Conservation (phyloP, 2,888 invertebrate genomes). For the Hydropsyche betteni region DNA sequence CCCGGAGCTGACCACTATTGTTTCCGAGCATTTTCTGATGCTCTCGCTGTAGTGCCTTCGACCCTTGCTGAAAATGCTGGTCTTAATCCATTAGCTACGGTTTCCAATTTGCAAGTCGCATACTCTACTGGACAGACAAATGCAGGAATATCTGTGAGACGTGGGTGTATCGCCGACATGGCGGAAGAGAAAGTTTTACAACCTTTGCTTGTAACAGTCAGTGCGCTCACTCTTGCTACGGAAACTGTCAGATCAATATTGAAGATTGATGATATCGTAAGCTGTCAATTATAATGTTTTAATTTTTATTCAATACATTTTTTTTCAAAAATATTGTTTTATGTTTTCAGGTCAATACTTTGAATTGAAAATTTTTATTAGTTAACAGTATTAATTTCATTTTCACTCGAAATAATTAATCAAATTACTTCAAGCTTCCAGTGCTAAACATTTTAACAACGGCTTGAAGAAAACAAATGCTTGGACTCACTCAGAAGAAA, state of each 20-base stretch:
- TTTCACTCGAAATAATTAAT: not conserved
- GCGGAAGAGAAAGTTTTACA: conserved; percentile 97
- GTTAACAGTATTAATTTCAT: not conserved
- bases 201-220: conserved; percentile 93
- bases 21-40: conserved; percentile 93
- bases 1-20: conserved; percentile 96
- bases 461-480: no score
- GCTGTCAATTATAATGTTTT: conserved; percentile 56
- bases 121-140: conserved; percentile 88
- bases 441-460: no score
- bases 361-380: not conserved
- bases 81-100: conserved; percentile 92
- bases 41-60: conserved; percentile 78
- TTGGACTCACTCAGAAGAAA: no score
- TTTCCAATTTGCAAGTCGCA: conserved; percentile 93
- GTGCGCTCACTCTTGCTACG: conserved; percentile 92
- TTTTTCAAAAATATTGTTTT: conserved; percentile 46
- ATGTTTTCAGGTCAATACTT: not conserved
- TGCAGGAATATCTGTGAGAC: conserved; percentile 96
- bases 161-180: conserved; percentile 96
- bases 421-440: no score
- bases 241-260: conserved; percentile 98
- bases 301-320: conserved; percentile 19
- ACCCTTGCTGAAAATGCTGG: conserved; percentile 66
- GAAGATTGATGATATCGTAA: conserved; percentile 99